Evolutionary conservation across 2,113 vertebrate species (phyloP).

Genomic region (Leptosomus discolor): DNA sequence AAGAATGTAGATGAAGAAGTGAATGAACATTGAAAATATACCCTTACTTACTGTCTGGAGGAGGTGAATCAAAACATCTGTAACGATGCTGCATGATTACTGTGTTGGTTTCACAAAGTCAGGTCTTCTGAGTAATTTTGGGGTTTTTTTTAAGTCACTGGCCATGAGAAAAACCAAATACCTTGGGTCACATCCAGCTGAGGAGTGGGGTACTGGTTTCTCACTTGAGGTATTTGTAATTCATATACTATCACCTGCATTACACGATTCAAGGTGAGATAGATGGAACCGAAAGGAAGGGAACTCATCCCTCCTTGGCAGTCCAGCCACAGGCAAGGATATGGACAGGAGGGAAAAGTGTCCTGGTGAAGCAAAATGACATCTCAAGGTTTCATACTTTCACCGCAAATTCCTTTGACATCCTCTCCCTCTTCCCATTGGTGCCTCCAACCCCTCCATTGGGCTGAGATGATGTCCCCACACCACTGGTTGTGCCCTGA

Average conservation of each 20-base stretch:
- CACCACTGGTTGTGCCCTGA: not conserved
- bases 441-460: not conserved
- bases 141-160: not conserved
- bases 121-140: not conserved
- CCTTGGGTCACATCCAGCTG: not conserved
- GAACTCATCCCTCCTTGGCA: not conserved
- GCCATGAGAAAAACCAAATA: not conserved
- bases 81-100: accelerated
- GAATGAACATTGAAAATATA: not conserved
- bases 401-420: not conserved
- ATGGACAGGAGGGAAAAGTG: not conserved
- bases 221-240: not conserved
- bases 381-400: not conserved
- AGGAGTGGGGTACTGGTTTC: accelerated
- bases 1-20: not conserved
- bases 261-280: not conserved
- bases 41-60: not conserved
- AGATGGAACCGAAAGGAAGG: not conserved
- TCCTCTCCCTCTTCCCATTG: not conserved
- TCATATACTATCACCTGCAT: accelerated
- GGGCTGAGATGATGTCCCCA: not conserved
- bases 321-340: not conserved
- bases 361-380: not conserved
- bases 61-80: not conserved
- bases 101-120: not conserved